Evolutionary conservation across 2,113 vertebrate genomes (phyloP).

Genomic region (Lampris incognitus): DNA sequence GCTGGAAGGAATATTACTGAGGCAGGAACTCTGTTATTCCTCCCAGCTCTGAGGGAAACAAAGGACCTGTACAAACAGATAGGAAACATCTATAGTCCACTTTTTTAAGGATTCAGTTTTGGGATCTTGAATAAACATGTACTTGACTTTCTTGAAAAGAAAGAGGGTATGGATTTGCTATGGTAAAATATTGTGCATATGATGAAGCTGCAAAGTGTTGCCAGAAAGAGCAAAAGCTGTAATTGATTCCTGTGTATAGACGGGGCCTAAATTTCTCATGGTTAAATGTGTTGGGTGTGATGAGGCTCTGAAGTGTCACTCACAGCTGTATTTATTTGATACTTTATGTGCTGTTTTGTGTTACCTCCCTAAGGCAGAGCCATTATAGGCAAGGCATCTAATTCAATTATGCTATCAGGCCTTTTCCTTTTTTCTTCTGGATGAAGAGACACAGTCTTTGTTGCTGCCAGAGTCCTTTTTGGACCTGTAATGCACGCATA

Average conservation of each 20-base stretch:
- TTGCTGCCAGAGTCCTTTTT: slow-evolving; percentile 44
- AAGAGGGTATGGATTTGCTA: slow-evolving; percentile 24
- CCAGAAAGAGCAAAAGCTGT: slow-evolving; percentile 34
- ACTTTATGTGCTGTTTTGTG: slow-evolving; percentile 46
- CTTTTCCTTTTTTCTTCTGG: slow-evolving; percentile 48
- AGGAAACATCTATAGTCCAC: neutral
- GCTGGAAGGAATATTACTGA: neutral
- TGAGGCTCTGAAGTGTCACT: slow-evolving; percentile 16
- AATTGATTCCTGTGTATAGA: slow-evolving; percentile 28
- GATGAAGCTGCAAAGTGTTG: neutral
- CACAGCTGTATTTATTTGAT: slow-evolving; percentile 25
- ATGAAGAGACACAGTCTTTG: slow-evolving; percentile 55
- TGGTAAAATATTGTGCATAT: neutral
- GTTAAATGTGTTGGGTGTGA: slow-evolving; percentile 18
- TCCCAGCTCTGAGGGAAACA: slow-evolving; percentile 26
- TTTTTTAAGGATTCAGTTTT: neutral
- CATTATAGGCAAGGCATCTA: slow-evolving; percentile 65
- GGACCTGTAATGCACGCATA: slow-evolving; percentile 48
- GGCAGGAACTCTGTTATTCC: neutral
- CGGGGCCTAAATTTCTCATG: neutral
- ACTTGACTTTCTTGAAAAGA: slow-evolving; percentile 21
- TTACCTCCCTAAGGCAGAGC: slow-evolving; percentile 53
- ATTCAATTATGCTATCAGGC: slow-evolving; percentile 68
- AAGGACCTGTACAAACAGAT: neutral
- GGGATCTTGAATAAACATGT: slow-evolving; percentile 13